Percentiles rank a stretch among this genome's conserved stretches.
phyloP scores from a whole-genome alignment of 2,888 invertebrate species.

The Caenorhabditis sp. region DNA sequence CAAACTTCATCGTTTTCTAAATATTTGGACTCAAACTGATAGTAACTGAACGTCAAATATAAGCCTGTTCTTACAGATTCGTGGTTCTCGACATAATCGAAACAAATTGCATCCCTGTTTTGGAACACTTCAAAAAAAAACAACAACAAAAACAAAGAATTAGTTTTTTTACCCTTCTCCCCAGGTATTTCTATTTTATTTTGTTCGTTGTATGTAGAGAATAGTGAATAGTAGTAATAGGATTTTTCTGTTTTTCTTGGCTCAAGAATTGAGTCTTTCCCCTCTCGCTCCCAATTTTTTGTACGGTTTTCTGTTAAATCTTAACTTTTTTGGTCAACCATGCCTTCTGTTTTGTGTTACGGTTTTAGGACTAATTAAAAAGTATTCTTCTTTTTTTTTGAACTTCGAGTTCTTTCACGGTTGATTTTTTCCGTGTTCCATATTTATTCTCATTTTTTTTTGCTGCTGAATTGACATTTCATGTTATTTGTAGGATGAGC shows the following conservation, averaged over 20 bases:
- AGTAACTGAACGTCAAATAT: no score
- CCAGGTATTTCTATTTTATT: neutral
- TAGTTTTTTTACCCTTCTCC: neutral
- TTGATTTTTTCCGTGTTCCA: no score
- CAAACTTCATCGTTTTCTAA: no score
- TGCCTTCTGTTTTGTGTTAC: conserved; percentile 6
- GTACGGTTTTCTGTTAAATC: conserved; percentile 3
- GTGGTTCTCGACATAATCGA: no score
- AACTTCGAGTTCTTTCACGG: conserved; percentile 1
- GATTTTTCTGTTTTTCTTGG: neutral
- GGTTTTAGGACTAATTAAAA: conserved; percentile 1
- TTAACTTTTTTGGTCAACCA: neutral
- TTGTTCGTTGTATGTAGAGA: neutral
- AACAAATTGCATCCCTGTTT: neutral
- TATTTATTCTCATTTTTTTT: neutral
- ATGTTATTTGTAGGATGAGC: neutral
- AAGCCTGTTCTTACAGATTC: no score
- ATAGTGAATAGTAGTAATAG: neutral
- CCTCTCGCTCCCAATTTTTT: conserved; percentile 5
- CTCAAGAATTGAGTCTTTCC: neutral
- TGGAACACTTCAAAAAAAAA: neutral
- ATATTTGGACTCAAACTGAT: no score
- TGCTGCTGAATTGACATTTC: neutral
- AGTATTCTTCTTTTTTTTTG: conserved; percentile 4
- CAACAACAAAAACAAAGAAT: conserved; percentile 2